These are phyloP conservation scores for Tragelaphus buxtoni DNA, from an alignment of 2,113 vertebrate genomes.

Conservation along the genomic window DNA sequence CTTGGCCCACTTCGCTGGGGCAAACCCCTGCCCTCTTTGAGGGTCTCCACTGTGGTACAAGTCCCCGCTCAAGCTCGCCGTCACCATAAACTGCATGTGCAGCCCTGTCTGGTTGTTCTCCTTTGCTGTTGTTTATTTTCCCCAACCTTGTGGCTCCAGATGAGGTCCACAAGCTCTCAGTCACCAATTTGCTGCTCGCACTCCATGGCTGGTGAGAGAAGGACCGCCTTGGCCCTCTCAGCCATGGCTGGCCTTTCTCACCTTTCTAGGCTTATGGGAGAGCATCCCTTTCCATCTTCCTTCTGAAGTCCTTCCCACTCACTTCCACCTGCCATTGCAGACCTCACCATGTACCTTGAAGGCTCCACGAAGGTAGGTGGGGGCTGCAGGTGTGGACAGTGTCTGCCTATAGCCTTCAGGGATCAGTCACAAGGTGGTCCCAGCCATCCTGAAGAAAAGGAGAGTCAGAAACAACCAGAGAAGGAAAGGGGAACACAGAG, in stretches of 20 bases:
- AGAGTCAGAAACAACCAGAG: neutral
- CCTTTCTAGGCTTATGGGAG: neutral
- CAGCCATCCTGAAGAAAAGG: neutral
- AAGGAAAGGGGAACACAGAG: neutral
- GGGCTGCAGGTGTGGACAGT: accelerated
- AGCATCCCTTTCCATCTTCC: neutral
- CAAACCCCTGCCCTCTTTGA: neutral
- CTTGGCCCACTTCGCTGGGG: neutral
- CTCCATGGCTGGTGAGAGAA: neutral
- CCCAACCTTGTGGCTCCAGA: neutral
- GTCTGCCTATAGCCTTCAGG: neutral
- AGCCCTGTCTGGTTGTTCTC: accelerated
- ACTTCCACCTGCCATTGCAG: accelerated
- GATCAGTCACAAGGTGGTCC: neutral
- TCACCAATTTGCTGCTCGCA: neutral
- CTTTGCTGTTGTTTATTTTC: too few relatives aligned
- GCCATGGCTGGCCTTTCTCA: neutral
- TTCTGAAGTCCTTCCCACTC: neutral
- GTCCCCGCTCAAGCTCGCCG: accelerated
- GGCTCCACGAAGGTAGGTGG: too few relatives aligned
- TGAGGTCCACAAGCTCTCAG: neutral
- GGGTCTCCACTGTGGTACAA: neutral
- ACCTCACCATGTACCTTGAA: neutral
- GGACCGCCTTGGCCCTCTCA: neutral
- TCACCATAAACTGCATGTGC: accelerated